Evolutionary conservation across 64 coral and sea anemone species (phyloP).

Genomic region (Montipora cactus): DNA sequence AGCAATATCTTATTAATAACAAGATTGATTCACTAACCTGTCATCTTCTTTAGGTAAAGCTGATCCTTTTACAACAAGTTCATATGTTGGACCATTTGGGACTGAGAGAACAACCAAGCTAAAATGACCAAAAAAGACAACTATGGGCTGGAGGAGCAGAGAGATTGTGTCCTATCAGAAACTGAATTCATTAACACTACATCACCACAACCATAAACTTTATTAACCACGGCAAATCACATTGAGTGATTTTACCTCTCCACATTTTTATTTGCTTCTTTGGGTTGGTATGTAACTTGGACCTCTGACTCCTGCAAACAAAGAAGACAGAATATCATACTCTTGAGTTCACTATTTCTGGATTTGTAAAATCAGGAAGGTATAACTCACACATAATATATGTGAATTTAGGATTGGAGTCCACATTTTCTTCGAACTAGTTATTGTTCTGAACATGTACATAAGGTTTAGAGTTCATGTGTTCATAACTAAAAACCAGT

Average conservation of each 20-base stretch:
- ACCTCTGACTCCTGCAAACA: constrained; percentile 56
- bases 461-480: too few species aligned
- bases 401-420: too few species aligned
- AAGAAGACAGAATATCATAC: neutral
- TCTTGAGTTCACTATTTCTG: neutral
- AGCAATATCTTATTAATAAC: neutral
- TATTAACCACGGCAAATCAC: too few species aligned
- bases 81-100: constrained; percentile 31
- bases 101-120: constrained; percentile 31
- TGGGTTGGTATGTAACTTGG: constrained; percentile 43
- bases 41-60: constrained; percentile 46
- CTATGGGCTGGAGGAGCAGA: too few species aligned
- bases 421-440: too few species aligned
- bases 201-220: too few species aligned
- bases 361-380: neutral
- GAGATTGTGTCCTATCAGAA: too few species aligned
- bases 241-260: constrained; percentile 28
- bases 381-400: too few species aligned
- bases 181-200: too few species aligned
- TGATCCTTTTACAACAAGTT: constrained; percentile 29
- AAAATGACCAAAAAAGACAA: too few species aligned
- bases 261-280: constrained; percentile 48
- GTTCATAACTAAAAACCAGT: too few species aligned
- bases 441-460: too few species aligned
- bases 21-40: neutral